Percentiles rank a stretch among this genome's conserved stretches.
Evolutionary conservation across 2,888 invertebrate genomes (phyloP).

Genomic region (Rotaria macrura): DNA sequence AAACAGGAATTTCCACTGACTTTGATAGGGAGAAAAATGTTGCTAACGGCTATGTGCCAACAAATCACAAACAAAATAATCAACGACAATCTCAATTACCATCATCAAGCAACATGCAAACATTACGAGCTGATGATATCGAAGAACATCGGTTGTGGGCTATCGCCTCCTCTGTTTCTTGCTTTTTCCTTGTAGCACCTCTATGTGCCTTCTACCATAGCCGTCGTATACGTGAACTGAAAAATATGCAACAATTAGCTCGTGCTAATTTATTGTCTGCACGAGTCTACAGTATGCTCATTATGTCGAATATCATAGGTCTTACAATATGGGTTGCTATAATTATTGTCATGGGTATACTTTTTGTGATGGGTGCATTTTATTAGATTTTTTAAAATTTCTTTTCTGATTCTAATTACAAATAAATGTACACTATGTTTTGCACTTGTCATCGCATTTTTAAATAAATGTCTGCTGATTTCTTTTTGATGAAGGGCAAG

Average conservation of each 20-base stretch:
- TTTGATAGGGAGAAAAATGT: background rate
- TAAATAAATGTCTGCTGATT: background rate
- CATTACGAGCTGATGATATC: background rate
- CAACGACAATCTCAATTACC: background rate
- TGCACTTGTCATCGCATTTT: background rate
- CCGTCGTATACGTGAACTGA: background rate
- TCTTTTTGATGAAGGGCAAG: background rate
- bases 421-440: background rate
- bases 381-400: background rate
- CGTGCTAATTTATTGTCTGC: background rate
- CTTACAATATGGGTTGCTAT: background rate
- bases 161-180: background rate
- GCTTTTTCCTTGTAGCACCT: background rate
- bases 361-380: background rate
- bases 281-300: background rate
- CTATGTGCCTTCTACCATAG: background rate
- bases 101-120: too few species aligned
- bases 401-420: background rate
- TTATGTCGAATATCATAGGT: background rate
- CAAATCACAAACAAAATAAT: background rate
- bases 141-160: background rate
- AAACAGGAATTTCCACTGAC: background rate
- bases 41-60: background rate
- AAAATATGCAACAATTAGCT: background rate
- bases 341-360: background rate